Evolutionary conservation across 2,797 vertebrate genomes (phyloP).

Genomic region (Anableps anableps): DNA sequence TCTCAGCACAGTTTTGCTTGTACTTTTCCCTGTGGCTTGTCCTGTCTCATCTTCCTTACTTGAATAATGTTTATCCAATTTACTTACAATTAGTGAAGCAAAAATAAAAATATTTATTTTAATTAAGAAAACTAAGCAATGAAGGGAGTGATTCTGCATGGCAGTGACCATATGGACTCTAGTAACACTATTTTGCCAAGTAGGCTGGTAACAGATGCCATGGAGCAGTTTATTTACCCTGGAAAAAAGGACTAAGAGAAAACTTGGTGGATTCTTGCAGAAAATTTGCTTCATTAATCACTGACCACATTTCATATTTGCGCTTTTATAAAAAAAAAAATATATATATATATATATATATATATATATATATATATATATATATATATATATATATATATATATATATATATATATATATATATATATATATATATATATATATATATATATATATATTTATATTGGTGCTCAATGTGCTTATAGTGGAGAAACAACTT

Average conservation of each 20-base stretch:
- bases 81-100: slow-evolving; percentile 56
- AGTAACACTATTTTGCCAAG: slow-evolving; percentile 61
- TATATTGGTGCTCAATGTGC: too few species aligned
- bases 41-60: slow-evolving; percentile 34
- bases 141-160: slow-evolving; percentile 55
- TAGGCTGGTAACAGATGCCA: slow-evolving; percentile 73
- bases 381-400: too few species aligned
- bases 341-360: too few species aligned
- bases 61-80: slow-evolving; percentile 55
- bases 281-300: slow-evolving; percentile 59
- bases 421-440: too few species aligned
- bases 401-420: too few species aligned
- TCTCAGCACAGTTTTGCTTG: slow-evolving; percentile 62
- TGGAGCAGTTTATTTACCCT: slow-evolving; percentile 68
- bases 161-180: slow-evolving; percentile 76
- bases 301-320: slow-evolving; percentile 45
- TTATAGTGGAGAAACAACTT: too few species aligned
- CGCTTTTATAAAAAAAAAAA: too few species aligned
- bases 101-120: slow-evolving; percentile 68
- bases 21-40: slow-evolving; percentile 42
- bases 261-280: slow-evolving; percentile 58
- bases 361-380: too few species aligned
- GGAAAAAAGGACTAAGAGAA: slow-evolving; percentile 53
- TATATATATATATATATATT: too few species aligned
- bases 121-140: slow-evolving; percentile 70